A percentile compares a stretch with the other conserved stretches of the same genome.
Evolutionary conservation across 35 echinoderm and acorn worm genomes (phyloP).

Genomic region (Ophiothrix spiculata): DNA sequence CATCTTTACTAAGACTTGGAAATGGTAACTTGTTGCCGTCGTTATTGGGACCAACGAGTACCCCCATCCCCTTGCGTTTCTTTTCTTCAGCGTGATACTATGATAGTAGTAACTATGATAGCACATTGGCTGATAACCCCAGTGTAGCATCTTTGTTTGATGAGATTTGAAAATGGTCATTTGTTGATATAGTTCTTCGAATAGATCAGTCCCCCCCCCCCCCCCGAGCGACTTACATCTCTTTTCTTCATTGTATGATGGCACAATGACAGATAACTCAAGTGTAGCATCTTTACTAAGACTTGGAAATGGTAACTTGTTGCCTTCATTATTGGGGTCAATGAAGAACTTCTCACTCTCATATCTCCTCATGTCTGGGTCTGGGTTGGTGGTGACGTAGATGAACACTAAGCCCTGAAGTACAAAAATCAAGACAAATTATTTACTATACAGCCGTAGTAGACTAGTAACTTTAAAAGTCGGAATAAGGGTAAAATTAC

Average conservation of each 20-base stretch:
- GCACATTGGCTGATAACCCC: too few species aligned
- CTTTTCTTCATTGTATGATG: slow-evolving; percentile 96
- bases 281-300: slow-evolving; percentile 59
- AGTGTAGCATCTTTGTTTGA: too few species aligned
- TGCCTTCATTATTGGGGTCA: slow-evolving; percentile 62
- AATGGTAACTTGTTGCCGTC: slow-evolving; percentile 53
- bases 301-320: slow-evolving; percentile 73
- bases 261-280: slow-evolving; percentile 87
- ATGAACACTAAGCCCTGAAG: slow-evolving; percentile 53
- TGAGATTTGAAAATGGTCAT: too few species aligned
- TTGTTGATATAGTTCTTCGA: not conserved
- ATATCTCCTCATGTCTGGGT: slow-evolving; percentile 60
- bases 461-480: too few species aligned
- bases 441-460: too few species aligned
- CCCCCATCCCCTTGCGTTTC: too few species aligned
- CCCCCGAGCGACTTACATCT: slow-evolving; percentile 69
- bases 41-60: slow-evolving; percentile 65
- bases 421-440: too few species aligned
- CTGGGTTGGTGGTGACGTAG: slow-evolving; percentile 58
- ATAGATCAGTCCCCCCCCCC: not conserved
- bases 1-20: slow-evolving; percentile 70
- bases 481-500: too few species aligned
- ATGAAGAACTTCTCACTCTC: slow-evolving; percentile 84
- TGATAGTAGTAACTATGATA: not conserved
- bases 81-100: too few species aligned